phyloP scores from a whole-genome alignment of 2,888 invertebrate species.

The Orchesellides sinensis region DNA sequence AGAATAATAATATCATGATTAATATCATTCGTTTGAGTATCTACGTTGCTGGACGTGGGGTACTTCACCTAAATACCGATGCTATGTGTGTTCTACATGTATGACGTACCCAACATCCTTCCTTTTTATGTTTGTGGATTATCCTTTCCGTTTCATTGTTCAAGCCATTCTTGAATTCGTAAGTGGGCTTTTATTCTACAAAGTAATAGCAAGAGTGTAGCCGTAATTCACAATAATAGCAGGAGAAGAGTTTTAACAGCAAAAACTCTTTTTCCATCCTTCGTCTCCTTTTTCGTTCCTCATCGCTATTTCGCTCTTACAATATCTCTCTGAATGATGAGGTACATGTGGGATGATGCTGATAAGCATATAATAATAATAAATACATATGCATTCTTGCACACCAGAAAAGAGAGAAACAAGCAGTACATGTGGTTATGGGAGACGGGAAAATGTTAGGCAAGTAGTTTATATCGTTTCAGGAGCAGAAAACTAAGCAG shows the following conservation, averaged over 20 bases:
- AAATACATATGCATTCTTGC: too few species aligned
- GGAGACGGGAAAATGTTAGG: background rate
- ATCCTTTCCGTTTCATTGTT: too few species aligned
- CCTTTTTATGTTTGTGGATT: too few species aligned
- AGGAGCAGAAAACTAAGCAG: background rate
- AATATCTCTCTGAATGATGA: background rate
- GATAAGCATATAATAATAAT: too few species aligned
- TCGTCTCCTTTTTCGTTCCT: background rate
- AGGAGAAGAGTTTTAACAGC: background rate
- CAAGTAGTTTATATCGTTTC: constrained; percentile 4
- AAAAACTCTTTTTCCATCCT: constrained; percentile 9
- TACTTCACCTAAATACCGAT: too few species aligned
- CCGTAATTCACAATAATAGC: constrained; percentile 38
- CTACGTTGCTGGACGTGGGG: too few species aligned
- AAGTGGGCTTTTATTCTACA: constrained; percentile 29
- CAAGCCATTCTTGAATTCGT: constrained; percentile 14
- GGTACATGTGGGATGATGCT: too few species aligned
- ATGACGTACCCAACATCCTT: too few species aligned
- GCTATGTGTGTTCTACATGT: too few species aligned
- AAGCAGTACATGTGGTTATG: constrained; percentile 15
- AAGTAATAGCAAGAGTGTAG: background rate
- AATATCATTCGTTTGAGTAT: too few species aligned
- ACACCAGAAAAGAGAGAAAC: too few species aligned
- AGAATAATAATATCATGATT: too few species aligned
- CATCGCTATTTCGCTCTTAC: background rate